These are phyloP conservation scores for Sphaeridia pumilis DNA, from an alignment of 2,888 invertebrate species.

Conservation along the genomic window DNA sequence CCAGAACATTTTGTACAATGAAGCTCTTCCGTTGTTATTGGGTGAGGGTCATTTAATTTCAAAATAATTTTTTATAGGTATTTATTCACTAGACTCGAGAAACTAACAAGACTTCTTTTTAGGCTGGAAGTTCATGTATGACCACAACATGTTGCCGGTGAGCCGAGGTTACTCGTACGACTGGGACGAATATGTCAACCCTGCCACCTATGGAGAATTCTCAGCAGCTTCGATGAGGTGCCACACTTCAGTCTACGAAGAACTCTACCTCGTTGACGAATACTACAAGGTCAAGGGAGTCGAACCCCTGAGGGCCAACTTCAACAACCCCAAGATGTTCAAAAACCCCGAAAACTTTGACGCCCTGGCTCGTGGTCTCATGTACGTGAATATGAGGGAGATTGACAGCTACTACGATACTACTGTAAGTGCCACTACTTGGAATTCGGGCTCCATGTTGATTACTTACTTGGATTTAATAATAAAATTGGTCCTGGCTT, in stretches of 20 bases:
- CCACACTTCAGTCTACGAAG: slow-evolving; percentile 32
- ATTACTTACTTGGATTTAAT: no score
- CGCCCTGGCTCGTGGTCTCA: slow-evolving; percentile 26
- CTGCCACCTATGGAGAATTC: slow-evolving; percentile 38
- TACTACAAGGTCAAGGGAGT: slow-evolving; percentile 23
- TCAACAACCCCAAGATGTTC: slow-evolving; percentile 29
- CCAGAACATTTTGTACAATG: slow-evolving; percentile 31
- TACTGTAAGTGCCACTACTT: slow-evolving; percentile 27
- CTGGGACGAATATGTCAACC: slow-evolving; percentile 37
- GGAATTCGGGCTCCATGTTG: no score
- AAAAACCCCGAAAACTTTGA: slow-evolving; percentile 30
- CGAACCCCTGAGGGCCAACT: slow-evolving; percentile 24
- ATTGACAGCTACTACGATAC: slow-evolving; percentile 33
- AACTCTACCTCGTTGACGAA: slow-evolving; percentile 27
- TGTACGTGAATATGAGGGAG: slow-evolving; percentile 21
- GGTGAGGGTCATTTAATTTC: slow-evolving; percentile 25
- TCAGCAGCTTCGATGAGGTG: slow-evolving; percentile 38
- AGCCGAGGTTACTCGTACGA: slow-evolving; percentile 38
- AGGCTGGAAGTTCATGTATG: slow-evolving; percentile 32
- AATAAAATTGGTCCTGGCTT: no score
- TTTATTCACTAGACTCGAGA: no score
- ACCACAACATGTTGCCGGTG: slow-evolving; percentile 35
- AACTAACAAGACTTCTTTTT: no score
- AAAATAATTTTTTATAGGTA: no score
- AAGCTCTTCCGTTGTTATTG: slow-evolving; percentile 30